Evolutionary conservation across 1,140 invertebrate genomes (phyloP).

Genomic region (Eueides isabella): DNA sequence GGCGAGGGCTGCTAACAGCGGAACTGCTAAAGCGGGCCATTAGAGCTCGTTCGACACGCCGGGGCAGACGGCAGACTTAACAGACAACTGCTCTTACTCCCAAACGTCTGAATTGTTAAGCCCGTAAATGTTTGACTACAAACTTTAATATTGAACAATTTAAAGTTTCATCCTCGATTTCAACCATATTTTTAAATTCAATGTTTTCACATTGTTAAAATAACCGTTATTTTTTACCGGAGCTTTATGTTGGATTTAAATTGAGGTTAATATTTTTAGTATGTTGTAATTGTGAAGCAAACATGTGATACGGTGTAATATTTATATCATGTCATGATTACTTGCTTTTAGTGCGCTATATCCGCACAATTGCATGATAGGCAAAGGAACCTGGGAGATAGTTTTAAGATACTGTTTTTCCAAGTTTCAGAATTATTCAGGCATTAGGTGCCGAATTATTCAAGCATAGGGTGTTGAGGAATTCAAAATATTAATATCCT

Average conservation of each 20-base stretch:
- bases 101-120: slow-evolving; percentile 28
- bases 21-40: slow-evolving; percentile 59
- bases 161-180: slow-evolving; percentile 11
- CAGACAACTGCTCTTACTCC: slow-evolving; percentile 35
- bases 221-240: neutral
- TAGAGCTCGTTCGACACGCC: slow-evolving; percentile 56
- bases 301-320: no score
- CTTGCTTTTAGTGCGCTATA: no score
- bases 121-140: slow-evolving; percentile 35
- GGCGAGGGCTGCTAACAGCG: slow-evolving; percentile 35
- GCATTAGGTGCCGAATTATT: no score
- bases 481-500: no score
- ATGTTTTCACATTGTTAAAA: slow-evolving; percentile 15
- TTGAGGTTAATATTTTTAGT: neutral
- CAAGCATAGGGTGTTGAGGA: no score
- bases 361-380: no score
- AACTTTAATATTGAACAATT: slow-evolving; percentile 31
- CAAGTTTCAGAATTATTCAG: no score
- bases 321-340: no score
- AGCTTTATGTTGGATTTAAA: neutral
- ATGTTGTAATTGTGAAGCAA: neutral
- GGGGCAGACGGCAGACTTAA: slow-evolving; percentile 35
- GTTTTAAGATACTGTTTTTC: no score
- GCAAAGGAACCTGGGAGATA: no score
- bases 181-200: neutral